These are phyloP conservation scores for Himantopus leucocephalus DNA, from an alignment of 2,113 vertebrate genomes.

Conservation along the genomic window DNA sequence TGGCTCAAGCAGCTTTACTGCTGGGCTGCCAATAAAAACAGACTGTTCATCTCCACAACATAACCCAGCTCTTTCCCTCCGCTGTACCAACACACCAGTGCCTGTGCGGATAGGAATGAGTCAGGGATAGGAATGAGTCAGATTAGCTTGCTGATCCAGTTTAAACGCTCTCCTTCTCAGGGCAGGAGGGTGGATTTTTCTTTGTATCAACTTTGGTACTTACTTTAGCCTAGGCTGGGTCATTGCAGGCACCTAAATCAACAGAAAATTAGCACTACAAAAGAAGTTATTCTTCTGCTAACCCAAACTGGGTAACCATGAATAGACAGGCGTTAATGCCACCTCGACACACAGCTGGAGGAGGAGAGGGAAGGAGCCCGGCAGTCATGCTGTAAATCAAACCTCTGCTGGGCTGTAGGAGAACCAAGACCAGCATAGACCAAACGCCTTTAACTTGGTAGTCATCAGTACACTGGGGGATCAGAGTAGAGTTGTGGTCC, in stretches of 20 bases:
- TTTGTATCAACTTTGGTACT: not conserved
- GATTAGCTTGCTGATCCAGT: slow-evolving; percentile 17
- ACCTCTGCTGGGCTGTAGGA: accelerated
- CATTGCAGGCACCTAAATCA: not conserved
- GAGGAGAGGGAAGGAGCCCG: not conserved
- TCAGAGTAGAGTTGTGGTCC: not conserved
- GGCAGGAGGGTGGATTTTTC: not conserved
- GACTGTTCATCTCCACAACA: not conserved
- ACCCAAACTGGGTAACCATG: not conserved
- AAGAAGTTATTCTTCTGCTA: not conserved
- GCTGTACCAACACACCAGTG: not conserved
- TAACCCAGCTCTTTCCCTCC: not conserved
- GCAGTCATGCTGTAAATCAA: not conserved
- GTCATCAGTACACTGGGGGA: not conserved
- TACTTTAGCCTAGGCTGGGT: not conserved
- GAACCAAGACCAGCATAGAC: not conserved
- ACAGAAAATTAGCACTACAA: slow-evolving; percentile 24
- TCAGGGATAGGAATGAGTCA: not conserved
- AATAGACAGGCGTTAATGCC: not conserved
- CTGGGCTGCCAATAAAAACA: slow-evolving; percentile 16
- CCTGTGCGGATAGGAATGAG: not conserved
- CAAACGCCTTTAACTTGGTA: accelerated
- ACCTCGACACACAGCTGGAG: accelerated
- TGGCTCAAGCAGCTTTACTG: not conserved
- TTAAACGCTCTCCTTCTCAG: not conserved